These are phyloP conservation scores for Clytia hemisphaerica DNA, from an alignment of 30 jellyfish, hydroid and myxozoan genomes.

Conservation along the genomic window DNA sequence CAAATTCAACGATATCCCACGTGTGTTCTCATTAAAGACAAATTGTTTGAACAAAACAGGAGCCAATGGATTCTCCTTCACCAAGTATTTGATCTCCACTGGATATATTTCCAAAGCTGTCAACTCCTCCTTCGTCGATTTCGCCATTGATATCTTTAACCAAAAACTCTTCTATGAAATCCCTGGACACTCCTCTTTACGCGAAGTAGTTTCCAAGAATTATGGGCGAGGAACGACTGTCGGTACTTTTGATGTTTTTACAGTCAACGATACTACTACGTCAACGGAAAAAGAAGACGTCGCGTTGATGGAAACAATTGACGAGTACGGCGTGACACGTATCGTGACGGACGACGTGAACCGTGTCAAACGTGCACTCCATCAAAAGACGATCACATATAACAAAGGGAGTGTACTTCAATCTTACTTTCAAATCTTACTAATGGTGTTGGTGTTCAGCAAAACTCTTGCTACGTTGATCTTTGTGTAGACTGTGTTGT, in stretches of 20 bases:
- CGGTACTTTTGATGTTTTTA: constrained; percentile 10
- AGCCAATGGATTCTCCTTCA: constrained; percentile 41
- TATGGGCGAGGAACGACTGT: constrained; percentile 8
- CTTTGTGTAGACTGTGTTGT: no score
- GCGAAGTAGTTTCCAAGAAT: neutral
- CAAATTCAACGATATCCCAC: constrained; percentile 58
- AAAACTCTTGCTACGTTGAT: no score
- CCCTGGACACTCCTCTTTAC: constrained; percentile 17
- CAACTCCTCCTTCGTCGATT: constrained; percentile 64
- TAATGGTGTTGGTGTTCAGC: no score
- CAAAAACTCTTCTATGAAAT: constrained; percentile 10
- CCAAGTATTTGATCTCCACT: constrained; percentile 51
- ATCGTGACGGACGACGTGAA: constrained; percentile 17
- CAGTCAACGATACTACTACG: neutral
- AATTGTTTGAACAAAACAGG: constrained; percentile 55
- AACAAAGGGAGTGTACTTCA: no score
- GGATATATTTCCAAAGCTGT: constrained; percentile 72
- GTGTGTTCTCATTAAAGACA: constrained; percentile 24
- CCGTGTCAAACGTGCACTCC: constrained; percentile 25
- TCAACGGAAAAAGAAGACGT: constrained; percentile 10
- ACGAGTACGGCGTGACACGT: constrained; percentile 6
- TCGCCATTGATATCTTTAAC: constrained; percentile 39
- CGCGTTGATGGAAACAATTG: neutral
- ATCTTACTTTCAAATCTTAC: no score
- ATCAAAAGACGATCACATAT: no score